phyloP scores from a whole-genome alignment of 2,797 vertebrate species.

The Hafferia zeledoni region DNA sequence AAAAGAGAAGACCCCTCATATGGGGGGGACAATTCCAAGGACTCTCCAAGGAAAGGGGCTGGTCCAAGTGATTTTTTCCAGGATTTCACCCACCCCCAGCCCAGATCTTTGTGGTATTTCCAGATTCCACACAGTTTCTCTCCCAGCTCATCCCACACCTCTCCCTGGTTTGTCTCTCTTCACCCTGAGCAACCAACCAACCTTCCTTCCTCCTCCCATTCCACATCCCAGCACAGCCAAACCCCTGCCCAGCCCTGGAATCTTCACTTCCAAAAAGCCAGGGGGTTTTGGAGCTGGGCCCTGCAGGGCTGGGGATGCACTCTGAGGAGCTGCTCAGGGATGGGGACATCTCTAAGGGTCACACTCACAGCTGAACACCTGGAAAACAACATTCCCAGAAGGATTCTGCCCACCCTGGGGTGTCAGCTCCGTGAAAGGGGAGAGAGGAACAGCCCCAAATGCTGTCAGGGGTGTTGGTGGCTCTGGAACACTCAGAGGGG shows the following conservation, averaged over 20 bases:
- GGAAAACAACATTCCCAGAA: background rate
- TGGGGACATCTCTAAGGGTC: background rate
- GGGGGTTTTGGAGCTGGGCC: background rate
- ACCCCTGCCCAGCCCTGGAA: background rate
- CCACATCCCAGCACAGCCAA: background rate
- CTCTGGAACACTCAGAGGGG: background rate
- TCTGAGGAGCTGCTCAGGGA: background rate
- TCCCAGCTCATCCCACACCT: background rate
- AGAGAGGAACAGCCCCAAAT: rapidly evolving
- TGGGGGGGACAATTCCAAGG: background rate
- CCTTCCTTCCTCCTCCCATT: background rate
- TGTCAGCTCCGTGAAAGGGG: background rate
- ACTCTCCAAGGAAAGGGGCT: background rate
- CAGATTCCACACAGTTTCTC: background rate
- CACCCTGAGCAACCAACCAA: background rate
- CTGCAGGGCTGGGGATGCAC: background rate
- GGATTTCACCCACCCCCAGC: background rate
- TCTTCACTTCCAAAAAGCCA: background rate
- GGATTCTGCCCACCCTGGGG: rapidly evolving
- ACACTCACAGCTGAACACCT: background rate
- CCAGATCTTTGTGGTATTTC: background rate
- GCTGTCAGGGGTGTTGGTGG: background rate
- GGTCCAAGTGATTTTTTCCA: background rate
- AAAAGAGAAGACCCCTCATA: background rate
- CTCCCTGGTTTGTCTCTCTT: background rate